These are phyloP conservation scores for Diorhabda sublineata DNA, from an alignment of 1,140 invertebrate species.

Conservation along the genomic window DNA sequence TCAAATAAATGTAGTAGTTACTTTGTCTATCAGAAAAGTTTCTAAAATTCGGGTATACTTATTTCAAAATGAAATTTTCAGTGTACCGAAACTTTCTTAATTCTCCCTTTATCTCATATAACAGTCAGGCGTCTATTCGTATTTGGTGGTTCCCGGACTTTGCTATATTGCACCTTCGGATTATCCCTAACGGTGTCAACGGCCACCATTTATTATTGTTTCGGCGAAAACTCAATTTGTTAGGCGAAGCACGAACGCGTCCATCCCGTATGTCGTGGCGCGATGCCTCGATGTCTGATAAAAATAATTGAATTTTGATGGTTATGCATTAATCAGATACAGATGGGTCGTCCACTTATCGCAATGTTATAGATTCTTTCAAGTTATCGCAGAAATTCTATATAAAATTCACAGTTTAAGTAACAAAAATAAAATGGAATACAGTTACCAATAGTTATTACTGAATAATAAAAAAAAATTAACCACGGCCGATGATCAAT, in stretches of 20 bases:
- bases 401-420: no score
- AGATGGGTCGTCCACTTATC: no score
- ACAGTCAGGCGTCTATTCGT: not conserved
- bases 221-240: conserved; percentile 40
- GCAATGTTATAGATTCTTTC: no score
- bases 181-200: conserved; percentile 32
- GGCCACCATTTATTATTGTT: conserved; percentile 40
- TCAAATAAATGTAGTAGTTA: no score
- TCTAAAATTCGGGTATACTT: no score
- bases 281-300: conserved; percentile 12
- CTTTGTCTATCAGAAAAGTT: no score
- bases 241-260: conserved; percentile 17
- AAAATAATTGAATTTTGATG: conserved; percentile 14
- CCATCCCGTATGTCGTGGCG: not conserved
- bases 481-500: no score
- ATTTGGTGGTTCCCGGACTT: conserved; percentile 7
- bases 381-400: no score
- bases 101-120: not conserved
- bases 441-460: no score
- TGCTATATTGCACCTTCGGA: conserved; percentile 34
- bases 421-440: no score
- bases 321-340: not conserved
- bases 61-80: not conserved
- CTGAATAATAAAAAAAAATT: no score
- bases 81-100: not conserved